phyloP scores from a whole-genome alignment of 2,888 invertebrate species.

The Phrixothrix hirtus region DNA sequence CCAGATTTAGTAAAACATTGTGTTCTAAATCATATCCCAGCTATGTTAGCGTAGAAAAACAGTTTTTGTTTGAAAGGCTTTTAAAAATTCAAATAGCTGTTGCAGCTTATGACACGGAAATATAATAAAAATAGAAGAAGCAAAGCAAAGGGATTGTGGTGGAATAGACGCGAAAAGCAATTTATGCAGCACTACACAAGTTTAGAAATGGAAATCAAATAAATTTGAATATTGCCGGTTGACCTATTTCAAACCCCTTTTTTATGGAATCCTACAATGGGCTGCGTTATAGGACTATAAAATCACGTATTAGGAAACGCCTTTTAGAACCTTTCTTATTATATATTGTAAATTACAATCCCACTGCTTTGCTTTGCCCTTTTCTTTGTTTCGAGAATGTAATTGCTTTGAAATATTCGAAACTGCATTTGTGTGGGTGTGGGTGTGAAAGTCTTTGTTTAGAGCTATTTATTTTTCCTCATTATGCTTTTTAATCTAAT shows the following conservation, averaged over 20 bases:
- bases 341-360: slow-evolving; percentile 17
- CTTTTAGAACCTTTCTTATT: slow-evolving; percentile 19
- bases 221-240: slow-evolving; percentile 44
- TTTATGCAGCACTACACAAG: slow-evolving; percentile 37
- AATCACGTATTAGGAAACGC: slow-evolving; percentile 26
- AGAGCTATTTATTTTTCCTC: too few species aligned
- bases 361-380: slow-evolving; percentile 11
- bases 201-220: slow-evolving; percentile 44
- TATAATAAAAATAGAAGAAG: slow-evolving; percentile 13
- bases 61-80: slow-evolving; percentile 15
- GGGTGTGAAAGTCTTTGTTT: too few species aligned
- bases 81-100: slow-evolving; percentile 17
- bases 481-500: background rate
- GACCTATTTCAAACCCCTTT: slow-evolving; percentile 39
- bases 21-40: background rate
- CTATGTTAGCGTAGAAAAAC: slow-evolving; percentile 1
- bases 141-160: slow-evolving; percentile 22
- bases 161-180: slow-evolving; percentile 37
- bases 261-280: slow-evolving; percentile 35
- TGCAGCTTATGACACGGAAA: slow-evolving; percentile 11
- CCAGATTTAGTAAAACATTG: too few species aligned
- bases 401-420: background rate
- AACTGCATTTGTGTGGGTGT: too few species aligned
- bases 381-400: slow-evolving; percentile 1
- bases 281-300: slow-evolving; percentile 29